A percentile compares a stretch with the other conserved stretches of the same genome.
These are phyloP conservation scores for Campopleginae sp. DNA, from an alignment of 2,888 invertebrate genomes.

Conservation along the genomic window DNA sequence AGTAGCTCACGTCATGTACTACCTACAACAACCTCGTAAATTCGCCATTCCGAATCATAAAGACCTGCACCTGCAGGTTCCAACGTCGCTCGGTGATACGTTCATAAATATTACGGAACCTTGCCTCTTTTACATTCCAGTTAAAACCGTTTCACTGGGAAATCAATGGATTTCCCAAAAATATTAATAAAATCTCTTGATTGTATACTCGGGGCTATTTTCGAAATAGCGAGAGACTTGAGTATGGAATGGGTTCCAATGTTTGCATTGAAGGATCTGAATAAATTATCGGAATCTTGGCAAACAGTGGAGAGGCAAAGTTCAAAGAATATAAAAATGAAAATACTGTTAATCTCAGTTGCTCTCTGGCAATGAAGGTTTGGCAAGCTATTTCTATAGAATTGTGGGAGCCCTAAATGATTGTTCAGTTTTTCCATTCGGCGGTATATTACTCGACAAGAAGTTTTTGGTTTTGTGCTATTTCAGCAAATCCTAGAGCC, in stretches of 20 bases:
- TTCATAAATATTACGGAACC: background rate
- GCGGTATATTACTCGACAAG: slow-evolving; percentile 21
- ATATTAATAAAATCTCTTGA: background rate
- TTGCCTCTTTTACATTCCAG: background rate
- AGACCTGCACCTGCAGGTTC: background rate
- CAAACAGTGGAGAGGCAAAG: background rate
- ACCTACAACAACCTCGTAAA: slow-evolving; percentile 40
- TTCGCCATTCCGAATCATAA: slow-evolving; percentile 39
- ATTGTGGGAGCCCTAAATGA: background rate
- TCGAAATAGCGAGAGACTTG: background rate
- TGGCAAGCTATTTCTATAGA: background rate
- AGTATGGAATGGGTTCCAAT: background rate
- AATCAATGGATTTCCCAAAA: too few relatives aligned
- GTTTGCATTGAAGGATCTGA: background rate
- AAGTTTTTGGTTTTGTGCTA: slow-evolving; percentile 47
- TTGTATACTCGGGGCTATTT: background rate
- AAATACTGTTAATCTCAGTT: background rate
- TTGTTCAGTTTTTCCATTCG: background rate
- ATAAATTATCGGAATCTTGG: background rate
- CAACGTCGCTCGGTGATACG: background rate
- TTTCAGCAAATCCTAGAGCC: slow-evolving; percentile 23
- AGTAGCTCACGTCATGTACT: slow-evolving; percentile 32
- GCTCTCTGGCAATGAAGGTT: background rate
- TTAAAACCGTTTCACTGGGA: background rate
- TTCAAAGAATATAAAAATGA: background rate